Conservation (phyloP, 2,888 invertebrate species). For the Hypomecis atomaria region DNA sequence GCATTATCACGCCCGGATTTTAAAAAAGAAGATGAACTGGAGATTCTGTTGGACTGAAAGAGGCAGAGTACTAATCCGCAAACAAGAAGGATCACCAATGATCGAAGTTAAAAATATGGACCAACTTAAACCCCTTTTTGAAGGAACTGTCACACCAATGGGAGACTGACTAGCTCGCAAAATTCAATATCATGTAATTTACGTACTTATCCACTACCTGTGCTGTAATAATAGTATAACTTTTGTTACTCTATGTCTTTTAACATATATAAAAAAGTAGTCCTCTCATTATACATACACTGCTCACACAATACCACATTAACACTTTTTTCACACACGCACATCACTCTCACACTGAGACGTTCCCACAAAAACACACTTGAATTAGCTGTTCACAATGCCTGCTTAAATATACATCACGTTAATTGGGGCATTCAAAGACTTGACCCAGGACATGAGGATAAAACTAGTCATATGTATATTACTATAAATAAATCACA, state of each 20-base stretch:
- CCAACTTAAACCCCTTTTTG: neutral
- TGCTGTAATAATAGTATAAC: too few species aligned
- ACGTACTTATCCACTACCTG: neutral
- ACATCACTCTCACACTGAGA: too few species aligned
- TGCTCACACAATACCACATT: too few species aligned
- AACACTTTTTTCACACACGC: too few species aligned
- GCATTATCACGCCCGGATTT: constrained; percentile 1
- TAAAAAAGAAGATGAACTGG: constrained; percentile 3
- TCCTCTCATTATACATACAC: too few species aligned
- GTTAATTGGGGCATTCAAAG: too few species aligned
- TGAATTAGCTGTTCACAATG: too few species aligned
- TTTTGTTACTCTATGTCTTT: too few species aligned
- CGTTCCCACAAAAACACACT: too few species aligned
- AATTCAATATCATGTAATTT: neutral
- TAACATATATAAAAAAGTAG: too few species aligned
- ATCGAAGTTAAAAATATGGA: constrained; percentile 9
- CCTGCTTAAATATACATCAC: too few species aligned
- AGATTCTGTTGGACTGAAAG: constrained; percentile 10
- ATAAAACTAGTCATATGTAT: neutral
- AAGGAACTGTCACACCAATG: neutral
- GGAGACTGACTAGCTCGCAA: constrained; percentile 12
- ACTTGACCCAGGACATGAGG: too few species aligned
- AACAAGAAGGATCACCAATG: constrained; percentile 9
- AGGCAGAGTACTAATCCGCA: constrained; percentile 10
- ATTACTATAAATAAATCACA: neutral